Evolutionary conservation across 2,888 invertebrate genomes (phyloP).

Genomic region (Catocala sponsa): DNA sequence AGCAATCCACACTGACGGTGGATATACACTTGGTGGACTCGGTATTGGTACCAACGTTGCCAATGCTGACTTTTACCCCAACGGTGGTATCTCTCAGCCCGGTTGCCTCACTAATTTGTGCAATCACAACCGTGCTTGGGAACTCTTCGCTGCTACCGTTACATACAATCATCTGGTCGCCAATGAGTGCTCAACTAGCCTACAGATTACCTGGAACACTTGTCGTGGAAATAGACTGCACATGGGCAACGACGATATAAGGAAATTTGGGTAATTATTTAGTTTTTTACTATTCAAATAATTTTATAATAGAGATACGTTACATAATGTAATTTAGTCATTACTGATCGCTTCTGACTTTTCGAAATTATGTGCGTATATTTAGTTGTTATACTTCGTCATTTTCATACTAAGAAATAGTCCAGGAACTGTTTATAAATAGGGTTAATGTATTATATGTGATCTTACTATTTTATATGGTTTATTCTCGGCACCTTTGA

Average conservation of each 20-base stretch:
- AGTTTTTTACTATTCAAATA: conserved; percentile 3
- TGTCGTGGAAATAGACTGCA: conserved; percentile 57
- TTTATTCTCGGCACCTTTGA: too few relatives aligned
- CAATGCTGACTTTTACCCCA: conserved; percentile 88
- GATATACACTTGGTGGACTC: conserved; percentile 64
- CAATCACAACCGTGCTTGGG: conserved; percentile 67
- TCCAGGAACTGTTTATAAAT: too few relatives aligned
- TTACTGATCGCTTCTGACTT: too few relatives aligned
- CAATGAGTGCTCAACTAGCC: conserved; percentile 47
- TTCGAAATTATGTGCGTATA: too few relatives aligned
- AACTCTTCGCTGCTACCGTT: conserved; percentile 62
- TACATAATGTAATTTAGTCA: not conserved
- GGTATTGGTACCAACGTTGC: conserved; percentile 78
- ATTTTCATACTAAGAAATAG: too few relatives aligned
- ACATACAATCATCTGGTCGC: conserved; percentile 62
- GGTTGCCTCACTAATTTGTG: conserved; percentile 63
- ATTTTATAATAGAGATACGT: not conserved
- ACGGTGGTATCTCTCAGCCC: conserved; percentile 77
- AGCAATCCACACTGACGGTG: conserved; percentile 63
- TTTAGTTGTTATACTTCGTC: too few relatives aligned
- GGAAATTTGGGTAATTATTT: conserved; percentile 62
- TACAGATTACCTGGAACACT: conserved; percentile 54
- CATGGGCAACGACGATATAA: conserved; percentile 66
- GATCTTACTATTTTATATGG: too few relatives aligned
- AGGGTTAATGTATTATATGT: too few relatives aligned